Conservation (phyloP, 2,797 vertebrate genomes). For the Corythornis leucogaster region DNA sequence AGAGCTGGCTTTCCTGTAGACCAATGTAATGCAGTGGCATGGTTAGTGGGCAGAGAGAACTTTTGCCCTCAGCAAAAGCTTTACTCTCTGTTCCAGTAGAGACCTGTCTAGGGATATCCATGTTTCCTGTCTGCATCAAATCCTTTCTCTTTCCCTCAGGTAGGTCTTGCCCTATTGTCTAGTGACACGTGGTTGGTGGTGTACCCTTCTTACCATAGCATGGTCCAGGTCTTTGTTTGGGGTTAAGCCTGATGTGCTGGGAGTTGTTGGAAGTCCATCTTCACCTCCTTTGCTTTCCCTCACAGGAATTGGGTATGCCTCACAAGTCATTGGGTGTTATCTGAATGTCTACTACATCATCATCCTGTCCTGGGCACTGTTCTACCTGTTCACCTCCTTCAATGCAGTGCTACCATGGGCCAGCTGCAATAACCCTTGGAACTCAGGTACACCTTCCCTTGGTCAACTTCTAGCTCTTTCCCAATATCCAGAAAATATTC, state of each 20-base stretch:
- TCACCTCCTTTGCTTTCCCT: not conserved
- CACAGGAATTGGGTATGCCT: slow-evolving; percentile 89
- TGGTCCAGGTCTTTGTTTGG: not conserved
- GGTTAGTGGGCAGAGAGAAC: not conserved
- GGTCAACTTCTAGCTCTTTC: not conserved
- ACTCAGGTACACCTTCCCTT: slow-evolving; percentile 81
- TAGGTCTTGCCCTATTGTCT: not conserved
- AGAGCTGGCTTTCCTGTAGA: not conserved
- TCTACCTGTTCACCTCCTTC: slow-evolving; percentile 91
- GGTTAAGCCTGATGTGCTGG: rapidly evolving
- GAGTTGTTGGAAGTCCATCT: not conserved
- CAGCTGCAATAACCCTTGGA: slow-evolving; percentile 89
- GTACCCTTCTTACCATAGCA: not conserved
- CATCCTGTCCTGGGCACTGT: slow-evolving; percentile 90
- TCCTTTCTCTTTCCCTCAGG: not conserved
- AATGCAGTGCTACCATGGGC: slow-evolving; percentile 87
- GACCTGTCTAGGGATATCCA: not conserved
- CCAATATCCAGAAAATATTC: not conserved
- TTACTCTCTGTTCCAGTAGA: not conserved
- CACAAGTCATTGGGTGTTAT: slow-evolving; percentile 88
- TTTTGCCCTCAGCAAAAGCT: rapidly evolving
- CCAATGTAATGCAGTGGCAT: not conserved
- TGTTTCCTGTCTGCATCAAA: not conserved
- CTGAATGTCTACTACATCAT: slow-evolving; percentile 91
- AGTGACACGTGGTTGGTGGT: not conserved